Base-by-base conservation (phyloP, 1,140 invertebrate species). In the Zaprionus camerounensis region DNA sequence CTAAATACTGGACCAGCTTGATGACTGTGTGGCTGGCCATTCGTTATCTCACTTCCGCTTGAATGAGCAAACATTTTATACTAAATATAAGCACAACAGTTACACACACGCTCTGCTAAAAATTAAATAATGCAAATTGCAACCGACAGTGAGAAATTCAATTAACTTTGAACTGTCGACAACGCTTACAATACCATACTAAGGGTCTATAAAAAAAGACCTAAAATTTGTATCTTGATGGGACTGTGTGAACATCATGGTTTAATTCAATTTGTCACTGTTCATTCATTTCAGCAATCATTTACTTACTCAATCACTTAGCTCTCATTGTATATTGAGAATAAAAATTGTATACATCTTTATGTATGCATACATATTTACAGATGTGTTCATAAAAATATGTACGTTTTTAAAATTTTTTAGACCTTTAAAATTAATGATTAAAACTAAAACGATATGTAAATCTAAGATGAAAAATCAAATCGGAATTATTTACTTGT, bases 41-140 rank as follows among this genome's bases (percentile, higher is more conserved):
- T 88, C 72, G 88, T 84, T 88, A 88, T 88, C 84, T 73, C 66
- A 84, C 84, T 84, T 88, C 85, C 84, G 85, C 81, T 71, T 88
- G 78, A 84, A 84, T 84, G 68, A 81, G 78, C 83, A 83, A 80
- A 81, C 76, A 73, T 78, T 76, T 75, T 87, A 80, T 78, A 81
- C 77, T 78, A 88, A 87, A 80, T 78, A 88, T 70, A 80, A 80
- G 80, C 53, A 68, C 65, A 67, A 5, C 64, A 72, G 22, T 66
- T 70, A 55, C 70, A 56, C 66, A 36, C 68, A 64, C 44, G 38
- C 59, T 73, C 62, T 74, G 73, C 66, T 78, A 78, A 78, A 88
- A 87, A 88, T 83, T 78, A 70, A 91, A 91, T 91, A 91, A 91
- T 91, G 86, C 84, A 91, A 91, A 91, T 91, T 91, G 80, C 75